These are phyloP conservation scores for Picathartes gymnocephalus DNA, from an alignment of 2,113 vertebrate genomes.

Conservation along the genomic window DNA sequence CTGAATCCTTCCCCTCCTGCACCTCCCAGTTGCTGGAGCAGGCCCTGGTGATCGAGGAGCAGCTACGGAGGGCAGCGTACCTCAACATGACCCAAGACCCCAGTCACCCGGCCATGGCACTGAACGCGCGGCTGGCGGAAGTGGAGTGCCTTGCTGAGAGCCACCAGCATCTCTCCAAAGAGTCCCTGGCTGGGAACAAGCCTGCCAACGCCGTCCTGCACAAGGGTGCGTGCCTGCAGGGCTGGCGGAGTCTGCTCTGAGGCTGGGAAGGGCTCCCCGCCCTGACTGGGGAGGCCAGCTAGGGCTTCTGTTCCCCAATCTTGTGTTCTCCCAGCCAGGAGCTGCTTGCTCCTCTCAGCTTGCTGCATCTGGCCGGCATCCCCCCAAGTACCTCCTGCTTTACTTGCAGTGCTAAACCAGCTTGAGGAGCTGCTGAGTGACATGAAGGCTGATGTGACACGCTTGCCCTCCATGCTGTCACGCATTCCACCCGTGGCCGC, in stretches of 20 bases:
- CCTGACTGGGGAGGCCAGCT: rapidly evolving
- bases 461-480: constrained; percentile 95
- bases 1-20: not conserved
- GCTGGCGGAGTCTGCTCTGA: not conserved
- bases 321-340: not conserved
- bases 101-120: constrained; percentile 92
- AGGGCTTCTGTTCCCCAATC: not conserved
- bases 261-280: not conserved
- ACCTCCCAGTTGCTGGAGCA: constrained; percentile 88
- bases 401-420: constrained; percentile 88
- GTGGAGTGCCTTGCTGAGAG: constrained; percentile 98
- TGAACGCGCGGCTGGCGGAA: constrained; percentile 92
- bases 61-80: constrained; percentile 91
- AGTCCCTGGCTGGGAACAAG: constrained; percentile 95
- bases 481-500: constrained; percentile 93
- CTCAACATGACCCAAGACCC: constrained; percentile 98
- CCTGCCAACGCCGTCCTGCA: constrained; percentile 94
- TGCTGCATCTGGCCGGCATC: not conserved
- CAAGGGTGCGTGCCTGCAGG: constrained; percentile 79
- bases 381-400: rapidly evolving
- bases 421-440: constrained; percentile 96
- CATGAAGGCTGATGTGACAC: constrained; percentile 97
- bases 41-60: constrained; percentile 97
- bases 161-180: constrained; percentile 98
- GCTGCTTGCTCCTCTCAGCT: not conserved